phyloP scores from a whole-genome alignment of 92 coral and sea anemone species.

The Diadumene lineata region DNA sequence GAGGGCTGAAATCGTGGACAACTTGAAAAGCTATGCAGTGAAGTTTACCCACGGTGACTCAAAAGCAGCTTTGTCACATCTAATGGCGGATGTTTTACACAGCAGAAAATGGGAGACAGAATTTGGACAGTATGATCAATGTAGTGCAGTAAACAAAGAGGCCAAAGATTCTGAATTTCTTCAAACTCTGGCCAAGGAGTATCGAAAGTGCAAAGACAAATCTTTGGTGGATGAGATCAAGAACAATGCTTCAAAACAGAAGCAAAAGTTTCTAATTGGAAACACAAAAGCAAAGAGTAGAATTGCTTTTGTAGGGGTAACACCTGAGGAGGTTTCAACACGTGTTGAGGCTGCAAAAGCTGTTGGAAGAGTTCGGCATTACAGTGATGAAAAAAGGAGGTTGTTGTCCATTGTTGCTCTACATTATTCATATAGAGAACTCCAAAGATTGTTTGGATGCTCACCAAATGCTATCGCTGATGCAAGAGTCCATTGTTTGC shows the following conservation, averaged over 20 bases:
- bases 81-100: constrained; percentile 21
- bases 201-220: constrained; percentile 39
- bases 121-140: constrained; percentile 19
- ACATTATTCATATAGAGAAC: constrained; percentile 24
- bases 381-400: constrained; percentile 31
- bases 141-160: constrained; percentile 6
- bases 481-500: constrained; percentile 10
- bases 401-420: constrained; percentile 39
- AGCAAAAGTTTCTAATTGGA: constrained; percentile 36
- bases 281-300: constrained; percentile 29
- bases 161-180: constrained; percentile 21
- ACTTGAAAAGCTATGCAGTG: constrained; percentile 27
- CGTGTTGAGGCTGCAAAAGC: constrained; percentile 37
- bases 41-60: constrained; percentile 29
- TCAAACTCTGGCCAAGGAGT: constrained; percentile 31
- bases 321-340: constrained; percentile 23
- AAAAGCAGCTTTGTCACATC: constrained; percentile 18
- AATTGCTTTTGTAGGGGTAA: constrained; percentile 21
- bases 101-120: constrained; percentile 29
- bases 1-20: constrained; percentile 30
- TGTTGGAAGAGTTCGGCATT: neutral
- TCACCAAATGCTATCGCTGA: constrained; percentile 28
- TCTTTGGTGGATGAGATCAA: constrained; percentile 20
- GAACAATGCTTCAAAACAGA: constrained; percentile 26
- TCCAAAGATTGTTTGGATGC: constrained; percentile 42